phyloP scores from a whole-genome alignment of 2,888 invertebrate species.

The Bombylius discolor region DNA sequence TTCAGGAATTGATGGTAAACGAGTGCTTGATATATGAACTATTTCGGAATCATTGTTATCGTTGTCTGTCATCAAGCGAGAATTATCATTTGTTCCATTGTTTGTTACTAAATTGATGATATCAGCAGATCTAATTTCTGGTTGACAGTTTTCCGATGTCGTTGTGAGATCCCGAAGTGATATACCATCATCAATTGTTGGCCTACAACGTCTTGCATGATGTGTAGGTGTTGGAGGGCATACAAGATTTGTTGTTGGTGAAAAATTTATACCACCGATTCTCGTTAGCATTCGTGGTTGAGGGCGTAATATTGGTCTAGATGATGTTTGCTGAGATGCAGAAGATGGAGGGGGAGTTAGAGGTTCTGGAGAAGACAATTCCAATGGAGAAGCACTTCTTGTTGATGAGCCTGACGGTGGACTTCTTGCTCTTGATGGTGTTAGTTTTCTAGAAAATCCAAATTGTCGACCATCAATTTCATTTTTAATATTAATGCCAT shows the following conservation, averaged over 20 bases:
- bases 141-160: conserved; percentile 34
- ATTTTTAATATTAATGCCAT: conserved; percentile 15
- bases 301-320: conserved; percentile 35
- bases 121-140: conserved; percentile 35
- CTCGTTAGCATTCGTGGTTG: conserved; percentile 51
- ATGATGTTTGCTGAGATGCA: not conserved
- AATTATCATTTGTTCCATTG: conserved; percentile 11
- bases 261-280: conserved; percentile 29
- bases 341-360: conserved; percentile 3
- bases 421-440: conserved; percentile 30
- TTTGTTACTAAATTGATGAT: conserved; percentile 25
- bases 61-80: conserved; percentile 19
- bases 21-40: conserved; percentile 57
- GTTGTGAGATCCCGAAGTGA: conserved; percentile 6
- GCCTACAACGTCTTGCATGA: conserved; percentile 57
- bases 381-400: conserved; percentile 35
- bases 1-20: conserved; percentile 72
- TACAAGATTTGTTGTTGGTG: conserved; percentile 41
- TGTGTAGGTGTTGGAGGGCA: conserved; percentile 84
- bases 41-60: conserved; percentile 39
- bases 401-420: conserved; percentile 36
- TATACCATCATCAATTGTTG: conserved; percentile 26
- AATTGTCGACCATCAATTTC: conserved; percentile 13
- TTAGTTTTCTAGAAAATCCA: conserved; percentile 19
- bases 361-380: conserved; percentile 17